Conservation (phyloP, 2,888 invertebrate species). For the Steinernema scapterisci region DNA sequence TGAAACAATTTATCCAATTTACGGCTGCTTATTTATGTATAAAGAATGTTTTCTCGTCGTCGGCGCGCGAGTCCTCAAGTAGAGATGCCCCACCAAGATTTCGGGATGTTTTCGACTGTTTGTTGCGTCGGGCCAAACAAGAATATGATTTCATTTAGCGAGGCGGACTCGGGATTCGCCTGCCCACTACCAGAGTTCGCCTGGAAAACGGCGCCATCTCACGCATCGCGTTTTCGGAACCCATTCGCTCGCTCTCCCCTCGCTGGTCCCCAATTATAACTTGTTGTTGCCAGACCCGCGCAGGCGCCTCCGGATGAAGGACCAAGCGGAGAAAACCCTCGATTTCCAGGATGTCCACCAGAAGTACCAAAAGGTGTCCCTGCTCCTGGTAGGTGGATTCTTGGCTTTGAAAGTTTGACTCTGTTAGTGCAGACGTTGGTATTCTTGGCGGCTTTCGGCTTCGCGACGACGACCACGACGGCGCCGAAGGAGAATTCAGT, state of each 20-base stretch:
- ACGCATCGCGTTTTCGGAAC: neutral
- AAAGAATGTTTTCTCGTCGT: neutral
- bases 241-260: neutral
- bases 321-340: neutral
- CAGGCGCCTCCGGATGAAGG: neutral
- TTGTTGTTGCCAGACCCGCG: no score
- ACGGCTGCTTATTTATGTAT: constrained; percentile 26
- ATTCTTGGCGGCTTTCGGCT: neutral
- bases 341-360: constrained; percentile 1
- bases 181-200: neutral
- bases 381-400: neutral
- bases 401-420: no score
- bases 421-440: neutral
- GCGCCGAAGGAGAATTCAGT: neutral
- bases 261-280: no score
- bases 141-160: no score
- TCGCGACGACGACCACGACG: neutral
- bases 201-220: neutral
- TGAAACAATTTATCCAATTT: constrained; percentile 3
- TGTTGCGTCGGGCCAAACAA: no score
- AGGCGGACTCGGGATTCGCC: neutral
- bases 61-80: neutral
- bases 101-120: no score
- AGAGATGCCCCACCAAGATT: no score
- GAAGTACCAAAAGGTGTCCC: neutral